These are phyloP conservation scores for Julus scandinavius DNA, from an alignment of 2,888 invertebrate species.

Conservation along the genomic window DNA sequence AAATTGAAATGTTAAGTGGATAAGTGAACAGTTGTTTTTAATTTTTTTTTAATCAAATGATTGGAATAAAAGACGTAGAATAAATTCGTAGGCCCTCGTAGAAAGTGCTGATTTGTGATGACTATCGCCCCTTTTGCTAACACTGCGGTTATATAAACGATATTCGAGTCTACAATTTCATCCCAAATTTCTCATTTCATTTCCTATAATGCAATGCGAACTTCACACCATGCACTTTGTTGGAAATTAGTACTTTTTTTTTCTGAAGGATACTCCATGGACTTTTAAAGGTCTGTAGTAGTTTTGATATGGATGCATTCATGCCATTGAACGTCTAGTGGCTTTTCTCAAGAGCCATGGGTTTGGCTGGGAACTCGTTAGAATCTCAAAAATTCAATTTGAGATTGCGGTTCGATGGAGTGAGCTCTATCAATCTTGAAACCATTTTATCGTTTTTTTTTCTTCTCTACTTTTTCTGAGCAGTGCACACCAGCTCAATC, in stretches of 20 bases:
- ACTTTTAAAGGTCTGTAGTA: not conserved
- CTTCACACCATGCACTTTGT: not conserved
- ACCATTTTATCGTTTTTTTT: not conserved
- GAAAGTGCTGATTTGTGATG: too few species aligned
- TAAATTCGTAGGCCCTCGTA: not conserved
- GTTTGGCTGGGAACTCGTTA: not conserved
- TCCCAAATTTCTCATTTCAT: not conserved
- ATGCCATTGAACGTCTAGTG: not conserved
- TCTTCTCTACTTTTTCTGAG: not conserved
- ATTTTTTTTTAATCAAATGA: not conserved
- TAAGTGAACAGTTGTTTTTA: not conserved
- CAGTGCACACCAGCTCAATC: conserved; percentile 28
- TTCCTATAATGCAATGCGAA: not conserved
- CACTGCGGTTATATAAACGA: not conserved
- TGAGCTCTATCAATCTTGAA: conserved; percentile 7
- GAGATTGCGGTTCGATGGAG: conserved; percentile 34
- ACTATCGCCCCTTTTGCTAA: not conserved
- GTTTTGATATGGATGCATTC: conserved; percentile 13
- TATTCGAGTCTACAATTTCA: not conserved
- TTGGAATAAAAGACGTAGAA: not conserved
- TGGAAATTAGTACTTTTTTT: conserved; percentile 30
- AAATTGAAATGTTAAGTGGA: too few species aligned
- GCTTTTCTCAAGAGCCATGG: not conserved
- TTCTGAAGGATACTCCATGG: conserved; percentile 5
- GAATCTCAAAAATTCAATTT: conserved; percentile 28